phyloP scores from a whole-genome alignment of 2,113 vertebrate genomes.

The Platichthys flesus region DNA sequence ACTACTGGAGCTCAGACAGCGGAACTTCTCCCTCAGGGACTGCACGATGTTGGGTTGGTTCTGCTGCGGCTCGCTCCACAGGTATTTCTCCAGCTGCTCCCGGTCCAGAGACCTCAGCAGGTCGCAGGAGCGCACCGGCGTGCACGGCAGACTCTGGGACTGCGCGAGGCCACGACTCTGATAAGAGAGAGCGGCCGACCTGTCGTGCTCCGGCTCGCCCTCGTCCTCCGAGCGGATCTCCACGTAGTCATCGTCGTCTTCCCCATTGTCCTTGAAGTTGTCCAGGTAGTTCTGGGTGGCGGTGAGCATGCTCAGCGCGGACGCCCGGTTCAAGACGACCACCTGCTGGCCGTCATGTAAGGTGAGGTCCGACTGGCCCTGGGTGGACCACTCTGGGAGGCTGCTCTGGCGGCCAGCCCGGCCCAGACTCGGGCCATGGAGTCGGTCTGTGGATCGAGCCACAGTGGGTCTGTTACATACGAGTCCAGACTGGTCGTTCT shows the following conservation, averaged over 20 bases:
- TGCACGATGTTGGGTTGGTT: slow-evolving; percentile 94
- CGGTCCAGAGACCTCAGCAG: slow-evolving; percentile 76
- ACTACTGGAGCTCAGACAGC: slow-evolving; percentile 98
- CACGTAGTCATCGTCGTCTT: slow-evolving; percentile 94
- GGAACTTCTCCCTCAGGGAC: slow-evolving; percentile 95
- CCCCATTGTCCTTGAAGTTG: slow-evolving; percentile 94
- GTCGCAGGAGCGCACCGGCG: slow-evolving; percentile 76
- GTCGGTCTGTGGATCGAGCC: slow-evolving; percentile 55
- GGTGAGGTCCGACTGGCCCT: slow-evolving; percentile 87
- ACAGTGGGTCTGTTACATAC: slow-evolving; percentile 61
- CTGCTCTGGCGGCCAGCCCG: slow-evolving; percentile 78
- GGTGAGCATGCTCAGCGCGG: slow-evolving; percentile 85
- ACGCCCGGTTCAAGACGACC: slow-evolving; percentile 86
- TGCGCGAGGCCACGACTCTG: slow-evolving; percentile 53
- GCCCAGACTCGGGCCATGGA: slow-evolving; percentile 50
- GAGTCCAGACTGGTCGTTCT: slow-evolving; percentile 70
- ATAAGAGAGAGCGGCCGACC: slow-evolving; percentile 45
- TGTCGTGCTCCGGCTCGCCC: slow-evolving; percentile 64
- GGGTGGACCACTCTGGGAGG: slow-evolving; percentile 79
- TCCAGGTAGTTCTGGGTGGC: slow-evolving; percentile 94
- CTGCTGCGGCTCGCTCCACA: slow-evolving; percentile 90
- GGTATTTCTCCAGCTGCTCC: slow-evolving; percentile 89
- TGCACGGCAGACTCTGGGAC: slow-evolving; percentile 76
- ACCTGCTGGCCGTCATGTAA: slow-evolving; percentile 94
- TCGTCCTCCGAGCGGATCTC: slow-evolving; percentile 98